These are phyloP conservation scores for Lasioglossum villosulum DNA, from an alignment of 2,888 invertebrate genomes.

Conservation along the genomic window DNA sequence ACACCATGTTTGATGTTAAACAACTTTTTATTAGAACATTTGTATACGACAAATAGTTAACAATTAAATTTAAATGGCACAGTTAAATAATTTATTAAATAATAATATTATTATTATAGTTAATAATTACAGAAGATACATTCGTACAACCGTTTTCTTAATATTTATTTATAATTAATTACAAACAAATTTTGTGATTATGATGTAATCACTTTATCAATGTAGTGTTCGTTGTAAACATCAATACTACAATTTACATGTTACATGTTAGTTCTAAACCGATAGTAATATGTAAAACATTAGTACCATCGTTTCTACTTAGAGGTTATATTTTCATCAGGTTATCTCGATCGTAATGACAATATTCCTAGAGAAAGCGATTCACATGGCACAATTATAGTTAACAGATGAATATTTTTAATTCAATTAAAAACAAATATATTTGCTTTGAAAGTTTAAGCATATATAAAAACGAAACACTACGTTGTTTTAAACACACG, in stretches of 20 bases:
- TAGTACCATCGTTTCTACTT: conserved; percentile 37
- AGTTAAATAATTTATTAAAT: neutral
- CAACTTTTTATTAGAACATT: neutral
- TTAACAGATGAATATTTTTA: neutral
- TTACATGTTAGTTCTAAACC: neutral
- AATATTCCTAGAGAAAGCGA: neutral
- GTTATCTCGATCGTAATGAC: neutral
- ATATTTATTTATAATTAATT: neutral
- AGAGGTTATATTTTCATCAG: conserved; percentile 37
- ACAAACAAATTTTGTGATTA: neutral
- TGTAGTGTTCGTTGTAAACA: neutral
- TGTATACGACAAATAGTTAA: neutral
- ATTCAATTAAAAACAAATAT: conserved; percentile 6
- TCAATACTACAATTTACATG: neutral
- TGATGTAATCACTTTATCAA: neutral
- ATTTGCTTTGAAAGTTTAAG: conserved; percentile 5
- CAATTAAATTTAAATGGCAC: neutral
- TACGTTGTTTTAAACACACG: neutral
- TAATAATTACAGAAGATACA: neutral
- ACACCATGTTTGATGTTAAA: neutral
- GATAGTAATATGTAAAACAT: neutral
- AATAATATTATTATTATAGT: neutral
- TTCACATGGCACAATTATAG: neutral
- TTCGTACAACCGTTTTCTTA: conserved; percentile 7
- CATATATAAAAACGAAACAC: conserved; percentile 2